Conservation (phyloP, 2,797 vertebrate species). For the Pseudochaenichthys georgianus region DNA sequence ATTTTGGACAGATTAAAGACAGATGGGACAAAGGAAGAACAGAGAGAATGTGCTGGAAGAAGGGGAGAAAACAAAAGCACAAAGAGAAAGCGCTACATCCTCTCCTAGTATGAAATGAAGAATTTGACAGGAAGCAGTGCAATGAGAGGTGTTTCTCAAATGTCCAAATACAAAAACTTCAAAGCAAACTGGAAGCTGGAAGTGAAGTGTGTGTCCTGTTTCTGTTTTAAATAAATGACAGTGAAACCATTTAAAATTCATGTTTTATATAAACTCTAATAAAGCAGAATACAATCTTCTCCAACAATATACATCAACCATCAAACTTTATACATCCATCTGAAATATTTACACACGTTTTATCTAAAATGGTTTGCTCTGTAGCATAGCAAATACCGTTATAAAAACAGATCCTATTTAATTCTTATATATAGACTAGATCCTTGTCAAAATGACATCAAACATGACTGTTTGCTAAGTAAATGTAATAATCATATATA, state of each 20-base stretch:
- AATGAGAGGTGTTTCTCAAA: background rate
- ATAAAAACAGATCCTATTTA: background rate
- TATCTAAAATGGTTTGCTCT: constrained; percentile 54
- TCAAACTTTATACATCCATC: constrained; percentile 69
- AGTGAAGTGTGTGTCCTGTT: background rate
- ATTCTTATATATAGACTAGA: background rate
- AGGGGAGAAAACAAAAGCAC: constrained; percentile 31
- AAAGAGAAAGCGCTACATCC: constrained; percentile 5
- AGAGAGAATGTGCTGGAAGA: constrained; percentile 41
- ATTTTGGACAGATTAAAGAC: constrained; percentile 37
- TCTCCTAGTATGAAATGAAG: constrained; percentile 13
- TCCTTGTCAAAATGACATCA: background rate
- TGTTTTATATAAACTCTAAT: constrained; percentile 52
- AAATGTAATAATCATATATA: background rate
- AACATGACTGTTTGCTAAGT: background rate
- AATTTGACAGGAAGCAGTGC: constrained; percentile 20
- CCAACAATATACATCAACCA: constrained; percentile 47
- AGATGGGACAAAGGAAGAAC: constrained; percentile 39
- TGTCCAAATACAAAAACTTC: constrained; percentile 2
- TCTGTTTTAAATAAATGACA: constrained; percentile 18
- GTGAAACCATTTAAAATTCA: constrained; percentile 1
- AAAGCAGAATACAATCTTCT: constrained; percentile 57
- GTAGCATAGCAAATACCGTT: background rate
- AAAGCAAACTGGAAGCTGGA: background rate
- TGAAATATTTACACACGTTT: constrained; percentile 72